phyloP scores from a whole-genome alignment of 2,113 vertebrate genomes.

The Hylia prasina region DNA sequence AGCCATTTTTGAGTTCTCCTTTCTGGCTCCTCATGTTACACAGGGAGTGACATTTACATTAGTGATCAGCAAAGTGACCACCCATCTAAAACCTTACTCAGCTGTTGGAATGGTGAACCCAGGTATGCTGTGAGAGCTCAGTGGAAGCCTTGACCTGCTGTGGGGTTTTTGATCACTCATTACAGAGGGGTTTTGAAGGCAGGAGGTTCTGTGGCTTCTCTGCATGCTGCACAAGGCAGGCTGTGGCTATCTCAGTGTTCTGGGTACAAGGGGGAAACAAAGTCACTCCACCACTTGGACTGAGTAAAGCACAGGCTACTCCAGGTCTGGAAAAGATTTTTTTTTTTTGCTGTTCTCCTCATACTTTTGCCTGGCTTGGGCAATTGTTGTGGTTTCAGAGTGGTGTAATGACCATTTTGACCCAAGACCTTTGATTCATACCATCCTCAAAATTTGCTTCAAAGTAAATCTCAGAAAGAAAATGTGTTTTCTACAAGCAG shows the following conservation, averaged over 20 bases:
- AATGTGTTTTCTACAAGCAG: not conserved
- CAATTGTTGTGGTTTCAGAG: not conserved
- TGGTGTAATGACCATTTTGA: not conserved
- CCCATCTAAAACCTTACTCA: not conserved
- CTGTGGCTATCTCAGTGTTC: not conserved
- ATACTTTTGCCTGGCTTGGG: not conserved
- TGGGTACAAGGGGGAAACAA: not conserved
- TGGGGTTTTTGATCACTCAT: not conserved
- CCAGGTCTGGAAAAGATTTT: not conserved
- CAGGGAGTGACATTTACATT: not conserved
- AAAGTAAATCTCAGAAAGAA: not conserved
- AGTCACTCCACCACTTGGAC: accelerated
- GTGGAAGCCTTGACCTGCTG: not conserved
- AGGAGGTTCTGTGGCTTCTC: not conserved
- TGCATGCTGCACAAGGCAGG: not conserved
- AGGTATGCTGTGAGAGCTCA: not conserved
- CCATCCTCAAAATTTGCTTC: not conserved
- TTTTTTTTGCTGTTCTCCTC: not conserved
- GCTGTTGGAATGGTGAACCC: accelerated
- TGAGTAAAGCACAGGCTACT: not conserved
- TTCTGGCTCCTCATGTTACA: not conserved
- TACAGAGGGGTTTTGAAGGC: not conserved
- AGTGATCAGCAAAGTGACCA: not conserved
- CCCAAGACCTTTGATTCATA: not conserved
- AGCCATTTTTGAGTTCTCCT: not conserved